Percentiles rank a stretch among this genome's conserved stretches.
phyloP scores from a whole-genome alignment of 1,140 invertebrate species.

The Popillia japonica region DNA sequence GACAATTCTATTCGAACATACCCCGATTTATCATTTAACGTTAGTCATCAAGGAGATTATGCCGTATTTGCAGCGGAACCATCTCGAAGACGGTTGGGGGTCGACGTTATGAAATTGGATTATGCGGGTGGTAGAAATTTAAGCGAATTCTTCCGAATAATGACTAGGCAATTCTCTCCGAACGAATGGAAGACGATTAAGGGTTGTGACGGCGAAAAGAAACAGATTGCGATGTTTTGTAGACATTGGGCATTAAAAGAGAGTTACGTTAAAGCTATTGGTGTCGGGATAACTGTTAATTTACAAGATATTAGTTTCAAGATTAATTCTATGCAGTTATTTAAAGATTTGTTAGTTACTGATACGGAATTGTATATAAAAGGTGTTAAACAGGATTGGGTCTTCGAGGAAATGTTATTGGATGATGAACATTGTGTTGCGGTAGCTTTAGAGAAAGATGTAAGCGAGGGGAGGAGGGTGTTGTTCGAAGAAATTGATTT shows the following conservation, averaged over 20 bases:
- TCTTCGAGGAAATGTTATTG: conserved; percentile 88
- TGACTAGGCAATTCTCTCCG: conserved; percentile 82
- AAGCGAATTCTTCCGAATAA: conserved; percentile 84
- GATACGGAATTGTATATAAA: conserved; percentile 77
- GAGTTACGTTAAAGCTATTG: conserved; percentile 91
- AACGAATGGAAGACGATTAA: conserved; percentile 83
- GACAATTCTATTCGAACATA: conserved; percentile 49
- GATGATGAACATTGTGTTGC: conserved; percentile 82
- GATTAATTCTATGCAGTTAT: conserved; percentile 64
- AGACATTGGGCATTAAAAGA: conserved; percentile 96
- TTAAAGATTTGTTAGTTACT: conserved; percentile 61
- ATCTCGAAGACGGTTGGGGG: conserved; percentile 61
- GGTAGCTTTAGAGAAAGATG: conserved; percentile 68
- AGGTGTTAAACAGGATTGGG: conserved; percentile 72
- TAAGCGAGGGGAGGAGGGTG: conserved; percentile 6
- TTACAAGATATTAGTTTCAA: conserved; percentile 80
- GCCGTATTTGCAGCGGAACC: conserved; percentile 79
- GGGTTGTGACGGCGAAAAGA: conserved; percentile 60
- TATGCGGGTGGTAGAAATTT: conserved; percentile 71
- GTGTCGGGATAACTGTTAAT: conserved; percentile 83
- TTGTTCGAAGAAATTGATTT: conserved; percentile 64
- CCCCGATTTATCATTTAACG: conserved; percentile 77
- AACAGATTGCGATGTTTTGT: conserved; percentile 79
- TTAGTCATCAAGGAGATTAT: conserved; percentile 91
- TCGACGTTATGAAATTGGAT: conserved; percentile 81